A percentile compares a stretch with the other conserved stretches of the same genome.
phyloP scores from a whole-genome alignment of 2,888 invertebrate species.

The Hipparchia sbordonii region DNA sequence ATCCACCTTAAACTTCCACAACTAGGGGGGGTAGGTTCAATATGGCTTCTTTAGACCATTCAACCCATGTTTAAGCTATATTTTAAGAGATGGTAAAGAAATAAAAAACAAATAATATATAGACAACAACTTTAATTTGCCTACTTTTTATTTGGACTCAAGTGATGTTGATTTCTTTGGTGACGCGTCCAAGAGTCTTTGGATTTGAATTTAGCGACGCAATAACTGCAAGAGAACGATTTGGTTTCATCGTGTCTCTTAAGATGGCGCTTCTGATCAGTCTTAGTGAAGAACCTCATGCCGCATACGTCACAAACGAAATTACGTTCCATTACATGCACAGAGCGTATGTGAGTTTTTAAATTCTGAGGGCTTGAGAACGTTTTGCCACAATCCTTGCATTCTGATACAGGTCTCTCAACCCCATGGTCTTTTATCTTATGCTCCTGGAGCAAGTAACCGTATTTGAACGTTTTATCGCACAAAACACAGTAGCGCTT shows the following conservation, averaged over 20 bases:
- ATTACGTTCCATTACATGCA: slow-evolving; percentile 55
- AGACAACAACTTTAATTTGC: no score
- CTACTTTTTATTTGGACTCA: not conserved
- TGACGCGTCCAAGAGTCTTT: slow-evolving; percentile 57
- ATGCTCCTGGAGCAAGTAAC: slow-evolving; percentile 46
- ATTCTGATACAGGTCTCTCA: slow-evolving; percentile 42
- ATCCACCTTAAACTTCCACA: no score
- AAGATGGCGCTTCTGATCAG: slow-evolving; percentile 54
- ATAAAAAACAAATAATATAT: no score
- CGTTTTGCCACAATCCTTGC: slow-evolving; percentile 52
- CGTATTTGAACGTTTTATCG: slow-evolving; percentile 48
- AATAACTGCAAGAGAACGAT: slow-evolving; percentile 52
- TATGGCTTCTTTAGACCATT: no score
- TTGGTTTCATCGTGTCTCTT: slow-evolving; percentile 51
- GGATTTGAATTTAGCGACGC: slow-evolving; percentile 53
- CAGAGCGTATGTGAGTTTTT: slow-evolving; percentile 50
- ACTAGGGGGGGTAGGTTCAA: no score
- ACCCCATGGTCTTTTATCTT: slow-evolving; percentile 51
- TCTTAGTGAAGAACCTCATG: slow-evolving; percentile 54
- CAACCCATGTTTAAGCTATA: no score
- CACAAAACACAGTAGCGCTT: slow-evolving; percentile 47
- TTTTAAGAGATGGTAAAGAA: no score
- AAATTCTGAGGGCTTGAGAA: slow-evolving; percentile 50
- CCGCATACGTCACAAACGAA: slow-evolving; percentile 50
- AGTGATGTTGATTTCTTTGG: slow-evolving; percentile 51